phyloP scores from a whole-genome alignment of 2,797 vertebrate genomes.

The Loriculus beryllinus region DNA sequence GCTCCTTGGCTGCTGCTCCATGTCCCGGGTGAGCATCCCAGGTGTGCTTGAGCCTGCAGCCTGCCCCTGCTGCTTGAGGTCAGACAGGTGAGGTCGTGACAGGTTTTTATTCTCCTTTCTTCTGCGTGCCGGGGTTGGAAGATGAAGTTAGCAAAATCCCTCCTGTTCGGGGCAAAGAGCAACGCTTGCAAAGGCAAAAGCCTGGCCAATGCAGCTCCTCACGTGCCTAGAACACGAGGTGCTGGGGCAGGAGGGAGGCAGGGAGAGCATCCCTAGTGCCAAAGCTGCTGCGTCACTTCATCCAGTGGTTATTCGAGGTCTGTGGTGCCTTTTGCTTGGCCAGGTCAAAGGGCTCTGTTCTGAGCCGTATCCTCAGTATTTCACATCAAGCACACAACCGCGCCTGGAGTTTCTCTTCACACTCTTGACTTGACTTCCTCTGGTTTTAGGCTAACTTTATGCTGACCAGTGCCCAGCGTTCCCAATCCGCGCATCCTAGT shows the following conservation, averaged over 20 bases:
- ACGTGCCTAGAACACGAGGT: background rate
- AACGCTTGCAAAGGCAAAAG: background rate
- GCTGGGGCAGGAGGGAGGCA: background rate
- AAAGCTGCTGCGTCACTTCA: background rate
- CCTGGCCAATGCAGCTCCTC: background rate
- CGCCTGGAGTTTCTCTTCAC: background rate
- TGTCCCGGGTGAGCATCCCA: background rate
- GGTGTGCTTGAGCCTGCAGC: background rate
- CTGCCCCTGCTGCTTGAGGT: background rate
- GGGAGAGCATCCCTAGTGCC: fast-evolving
- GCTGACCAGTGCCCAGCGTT: background rate
- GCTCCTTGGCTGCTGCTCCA: background rate
- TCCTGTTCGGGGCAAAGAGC: constrained; percentile 18
- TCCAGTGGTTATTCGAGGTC: fast-evolving
- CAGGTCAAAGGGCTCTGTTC: background rate
- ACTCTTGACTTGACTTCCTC: background rate
- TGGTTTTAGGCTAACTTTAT: background rate
- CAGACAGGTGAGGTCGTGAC: background rate
- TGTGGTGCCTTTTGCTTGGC: background rate
- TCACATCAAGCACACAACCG: too few species aligned
- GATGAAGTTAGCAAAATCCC: background rate
- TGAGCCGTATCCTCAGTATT: background rate
- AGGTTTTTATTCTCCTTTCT: background rate
- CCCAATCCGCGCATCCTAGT: background rate
- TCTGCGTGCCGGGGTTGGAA: background rate